Evolutionary conservation across 2,797 vertebrate genomes (phyloP), one percentile per base, ranked within the genome.

Genomic region (Micropoecilia bifurca): DNA sequence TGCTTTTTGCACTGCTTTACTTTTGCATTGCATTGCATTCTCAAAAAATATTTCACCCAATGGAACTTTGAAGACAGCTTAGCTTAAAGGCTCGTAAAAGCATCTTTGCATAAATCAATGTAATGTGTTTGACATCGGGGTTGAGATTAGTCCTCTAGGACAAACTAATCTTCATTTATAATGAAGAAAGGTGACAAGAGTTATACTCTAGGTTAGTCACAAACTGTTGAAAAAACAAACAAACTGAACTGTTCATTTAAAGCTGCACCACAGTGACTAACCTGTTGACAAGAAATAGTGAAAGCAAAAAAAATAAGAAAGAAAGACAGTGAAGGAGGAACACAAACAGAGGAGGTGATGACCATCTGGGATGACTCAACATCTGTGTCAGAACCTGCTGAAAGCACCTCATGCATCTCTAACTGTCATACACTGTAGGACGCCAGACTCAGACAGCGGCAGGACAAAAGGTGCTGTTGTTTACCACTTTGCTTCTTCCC

Each of bases 401-500:
- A 92, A 87, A 85, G 89, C 80, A 86, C 90, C 83, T 45, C 77
- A 86, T 87, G 87, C 88, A 76, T 82, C 89, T 85, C 87, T 87
- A 75, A 90, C 93, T 88, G 88, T 94, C 95, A 95, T 91, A 80
- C 91, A 30, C 81, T 46, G 50, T 78, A 77, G 93, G 93, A 93
- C 83, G 82, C 92, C 89, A 5, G 87, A 66, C 86, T 83, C 79
- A 89, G 92, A 95, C 95, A 94, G 93, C 92, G 91, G 88, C 90
- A 83, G 88, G 91, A 95, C 90, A 86, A 94, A 95, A 95, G 93
- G 94, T 94, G 93, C 86, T 83, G 90, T 92, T 95, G 95, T 96
- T 95, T 95, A 94, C 92, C 14, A 79, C 84, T 82, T 74, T 81
- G 85, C 85, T 89, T 79, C 78, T 30, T 81, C 85, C 86, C 89